Base-by-base conservation (phyloP, 2,888 invertebrate genomes). In the Fragum whitleyi region DNA sequence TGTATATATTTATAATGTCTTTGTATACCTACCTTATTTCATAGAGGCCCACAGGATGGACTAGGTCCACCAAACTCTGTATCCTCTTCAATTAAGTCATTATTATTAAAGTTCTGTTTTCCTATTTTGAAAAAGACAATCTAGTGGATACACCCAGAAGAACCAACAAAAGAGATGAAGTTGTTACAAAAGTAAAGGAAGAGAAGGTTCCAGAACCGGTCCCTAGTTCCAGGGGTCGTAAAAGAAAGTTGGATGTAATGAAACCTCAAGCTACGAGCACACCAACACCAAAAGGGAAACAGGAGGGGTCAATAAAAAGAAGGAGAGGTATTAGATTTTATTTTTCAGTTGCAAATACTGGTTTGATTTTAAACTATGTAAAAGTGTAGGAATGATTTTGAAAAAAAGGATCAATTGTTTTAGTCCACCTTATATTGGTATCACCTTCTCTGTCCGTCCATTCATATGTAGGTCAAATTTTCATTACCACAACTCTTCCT, bases 231-330 rank as follows among this genome's bases (percentile, higher is more conserved):
- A 47, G 71, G 51, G 32, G 77, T 55, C 75, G 81, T 16, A 89
- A 89, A 51, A 78, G 87, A 26, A 89, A 87, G 61, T 21, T 84
- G 23, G 79, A 82, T 23, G 62, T 71, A 28, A 26, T 87, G 29
- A 86, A 87, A 42, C 91, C 90, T 5, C 77, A 87, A 65, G 86
- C 89, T 28, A 90, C 91, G 3, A 91, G 91, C 73, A 91, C 92
- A 14, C 92, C 92, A 1, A 91, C 90, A 16, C 90, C 89, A n/a
- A 89, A 90, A 70, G 81, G 79, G 26, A 81, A 79, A 57, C 11
- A 19, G 6, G 77, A 74, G 6, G 53, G 59, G 32, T 16, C 21
- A 19, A 36, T 55, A n/a, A 81, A 84, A 42, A 73, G 73, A 51
- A 70, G 79, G 47, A 75, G 39, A 69, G 75, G 75, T 75, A 29